Percentiles rank a stretch among this genome's conserved stretches.
Evolutionary conservation across 2,888 invertebrate genomes (phyloP).

Genomic region (Pharmacophagus antenor): DNA sequence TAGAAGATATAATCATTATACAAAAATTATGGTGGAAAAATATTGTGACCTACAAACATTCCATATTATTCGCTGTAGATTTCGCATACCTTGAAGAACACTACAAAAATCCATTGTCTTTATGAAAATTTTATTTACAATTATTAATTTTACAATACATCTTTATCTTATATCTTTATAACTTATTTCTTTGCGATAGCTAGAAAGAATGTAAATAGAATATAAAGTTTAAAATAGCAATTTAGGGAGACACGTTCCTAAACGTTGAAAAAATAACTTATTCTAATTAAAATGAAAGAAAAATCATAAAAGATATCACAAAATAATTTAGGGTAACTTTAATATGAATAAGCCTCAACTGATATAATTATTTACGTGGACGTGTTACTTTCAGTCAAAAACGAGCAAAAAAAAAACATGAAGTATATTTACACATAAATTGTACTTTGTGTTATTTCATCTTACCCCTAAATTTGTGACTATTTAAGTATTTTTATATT

Average conservation of each 20-base stretch:
- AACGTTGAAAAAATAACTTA: constrained; percentile 22
- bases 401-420: constrained; percentile 31
- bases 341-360: constrained; percentile 62
- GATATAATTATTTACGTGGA: constrained; percentile 41
- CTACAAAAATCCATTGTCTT: constrained; percentile 48
- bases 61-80: not conserved
- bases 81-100: constrained; percentile 21
- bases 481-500: constrained; percentile 18
- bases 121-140: constrained; percentile 76
- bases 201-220: constrained; percentile 10
- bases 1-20: not conserved
- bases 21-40: not conserved
- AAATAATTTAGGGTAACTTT: constrained; percentile 76
- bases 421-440: constrained; percentile 30
- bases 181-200: constrained; percentile 43
- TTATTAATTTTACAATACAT: constrained; percentile 75
- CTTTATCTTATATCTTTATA: constrained; percentile 58
- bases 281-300: constrained; percentile 50
- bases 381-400: constrained; percentile 38
- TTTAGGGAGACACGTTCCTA: constrained; percentile 27
- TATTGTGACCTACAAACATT: not conserved
- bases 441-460: constrained; percentile 27
- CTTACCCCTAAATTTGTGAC: constrained; percentile 31
- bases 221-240: constrained; percentile 13
- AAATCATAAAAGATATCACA: constrained; percentile 67